These are phyloP conservation scores for Diabrotica virgifera DNA, from an alignment of 1,140 invertebrate genomes.

Conservation along the genomic window DNA sequence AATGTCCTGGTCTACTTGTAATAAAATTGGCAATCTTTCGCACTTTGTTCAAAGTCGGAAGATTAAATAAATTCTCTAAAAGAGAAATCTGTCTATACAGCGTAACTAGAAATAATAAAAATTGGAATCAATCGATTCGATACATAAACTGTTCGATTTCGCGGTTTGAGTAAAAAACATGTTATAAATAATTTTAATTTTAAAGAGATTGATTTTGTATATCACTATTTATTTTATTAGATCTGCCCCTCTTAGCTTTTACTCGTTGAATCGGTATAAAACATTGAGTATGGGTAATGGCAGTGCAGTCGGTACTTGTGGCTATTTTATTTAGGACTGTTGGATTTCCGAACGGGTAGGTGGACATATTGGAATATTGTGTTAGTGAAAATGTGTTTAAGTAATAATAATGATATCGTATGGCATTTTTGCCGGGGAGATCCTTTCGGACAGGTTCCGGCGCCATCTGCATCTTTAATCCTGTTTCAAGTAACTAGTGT, in stretches of 20 bases:
- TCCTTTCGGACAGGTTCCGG: too few relatives aligned
- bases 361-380: background rate
- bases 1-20: too few relatives aligned
- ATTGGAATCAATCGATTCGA: background rate
- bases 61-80: background rate
- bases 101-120: background rate
- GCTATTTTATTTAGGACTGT: background rate
- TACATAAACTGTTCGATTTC: background rate
- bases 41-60: too few relatives aligned
- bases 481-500: too few relatives aligned
- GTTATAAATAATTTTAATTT: background rate
- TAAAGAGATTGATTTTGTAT: conserved; percentile 1
- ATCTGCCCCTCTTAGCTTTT: background rate
- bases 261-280: background rate
- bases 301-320: background rate
- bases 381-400: conserved; percentile 1
- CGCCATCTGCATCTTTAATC: too few relatives aligned
- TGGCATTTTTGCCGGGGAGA: too few relatives aligned
- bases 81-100: background rate
- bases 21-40: too few relatives aligned
- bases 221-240: background rate
- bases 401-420: too few relatives aligned
- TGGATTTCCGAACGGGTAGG: background rate
- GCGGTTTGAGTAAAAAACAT: background rate
- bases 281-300: background rate